Base-by-base conservation (phyloP, 2,888 invertebrate genomes). In the Andrena camellia region DNA sequence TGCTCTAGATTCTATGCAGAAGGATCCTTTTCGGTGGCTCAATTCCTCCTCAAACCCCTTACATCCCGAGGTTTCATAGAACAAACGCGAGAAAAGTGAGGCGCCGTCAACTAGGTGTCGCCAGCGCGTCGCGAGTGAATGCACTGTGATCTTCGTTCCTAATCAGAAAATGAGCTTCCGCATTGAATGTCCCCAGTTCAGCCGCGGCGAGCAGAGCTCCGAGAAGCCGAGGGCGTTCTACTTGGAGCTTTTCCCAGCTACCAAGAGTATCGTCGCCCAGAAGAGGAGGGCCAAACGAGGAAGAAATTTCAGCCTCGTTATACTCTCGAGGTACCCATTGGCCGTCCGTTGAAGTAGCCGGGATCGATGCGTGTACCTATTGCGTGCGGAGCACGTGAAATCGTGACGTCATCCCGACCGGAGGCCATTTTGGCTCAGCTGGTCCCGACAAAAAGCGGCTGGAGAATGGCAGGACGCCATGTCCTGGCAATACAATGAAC, bases 351-450 rank as follows among this genome's bases (percentile, higher is more conserved):
- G 60, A 35, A 48, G 79, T 64, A 67, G 59, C 29, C 74, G 78
- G 70, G 83, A 88, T 89, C 81, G 64, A 80, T 76, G 76, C 81
- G 86, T 74, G 73, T 71, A 83, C 42, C 73, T 74, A 70, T 79
- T 81, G 79, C 80, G 74, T 83, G 70, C 71, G 57, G 67, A 59
- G 71, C 85, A 82, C 81, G 83, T 83, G 85, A 88, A 86, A 87
- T 90, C 85, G 87, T 92, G 92, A 92, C 92, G 91, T 92, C 90
- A 91, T 17, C 42, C 82, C 70, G 69, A 66, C 81, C 83, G 91
- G 89, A 90, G 92, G 93, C 93, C 93, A 93, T 93, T 94, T 93
- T 94, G 92, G 91, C 93, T 93, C 93, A 93, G 93, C 93, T 93
- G 93, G 92, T 91, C 83, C 84, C 90, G 88, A 92, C 92, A 92